These are phyloP conservation scores for Hassar affinis DNA, from an alignment of 2,113 vertebrate genomes.

Conservation along the genomic window DNA sequence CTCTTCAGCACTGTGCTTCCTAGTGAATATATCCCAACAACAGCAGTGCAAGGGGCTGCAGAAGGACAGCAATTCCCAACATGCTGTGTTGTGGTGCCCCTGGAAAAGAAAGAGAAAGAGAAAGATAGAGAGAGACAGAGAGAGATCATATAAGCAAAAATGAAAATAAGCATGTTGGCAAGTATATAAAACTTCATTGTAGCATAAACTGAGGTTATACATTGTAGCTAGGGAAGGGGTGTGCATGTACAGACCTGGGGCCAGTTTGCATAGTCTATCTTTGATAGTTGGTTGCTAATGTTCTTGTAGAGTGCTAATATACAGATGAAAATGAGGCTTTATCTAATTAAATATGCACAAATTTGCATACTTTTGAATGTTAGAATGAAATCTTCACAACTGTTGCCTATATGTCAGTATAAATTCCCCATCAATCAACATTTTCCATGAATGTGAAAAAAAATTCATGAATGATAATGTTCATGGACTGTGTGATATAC, in stretches of 20 bases:
- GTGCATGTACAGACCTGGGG: not conserved
- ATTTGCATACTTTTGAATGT: not conserved
- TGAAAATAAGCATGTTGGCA: not conserved
- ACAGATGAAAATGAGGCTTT: not conserved
- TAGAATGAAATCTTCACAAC: not conserved
- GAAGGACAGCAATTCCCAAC: conserved; percentile 52
- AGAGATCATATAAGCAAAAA: not conserved
- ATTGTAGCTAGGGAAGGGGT: not conserved
- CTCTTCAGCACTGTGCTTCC: not conserved
- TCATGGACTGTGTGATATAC: no score
- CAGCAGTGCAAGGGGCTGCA: conserved; percentile 61
- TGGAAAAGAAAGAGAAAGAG: conserved; percentile 34
- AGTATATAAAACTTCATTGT: not conserved
- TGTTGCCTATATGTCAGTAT: no score
- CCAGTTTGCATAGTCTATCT: not conserved
- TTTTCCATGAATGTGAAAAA: no score
- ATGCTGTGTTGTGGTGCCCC: conserved; percentile 58
- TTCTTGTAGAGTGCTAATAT: not conserved
- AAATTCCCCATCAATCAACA: no score
- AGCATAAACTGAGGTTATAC: not conserved
- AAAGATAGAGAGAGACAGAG: not conserved
- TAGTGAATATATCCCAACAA: conserved; percentile 60
- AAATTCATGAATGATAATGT: no score
- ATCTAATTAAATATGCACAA: not conserved
- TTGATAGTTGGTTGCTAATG: not conserved